Percentiles rank a stretch among this genome's conserved stretches.
phyloP scores from a whole-genome alignment of 2,797 vertebrate species.

The Sphaeramia orbicularis region DNA sequence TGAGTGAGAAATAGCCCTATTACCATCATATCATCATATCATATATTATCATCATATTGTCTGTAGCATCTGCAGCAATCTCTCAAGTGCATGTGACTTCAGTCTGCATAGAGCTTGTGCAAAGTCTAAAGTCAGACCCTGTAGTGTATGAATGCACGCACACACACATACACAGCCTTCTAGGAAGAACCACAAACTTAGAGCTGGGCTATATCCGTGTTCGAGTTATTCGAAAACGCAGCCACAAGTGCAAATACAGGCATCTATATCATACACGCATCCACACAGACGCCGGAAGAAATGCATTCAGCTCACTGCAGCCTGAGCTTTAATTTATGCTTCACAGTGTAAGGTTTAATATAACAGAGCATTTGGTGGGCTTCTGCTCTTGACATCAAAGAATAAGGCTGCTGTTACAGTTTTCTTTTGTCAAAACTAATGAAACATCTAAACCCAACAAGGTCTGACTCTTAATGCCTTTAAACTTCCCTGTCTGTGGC shows the following conservation, averaged over 20 bases:
- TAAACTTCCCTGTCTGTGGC: not conserved
- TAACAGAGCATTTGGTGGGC: not conserved
- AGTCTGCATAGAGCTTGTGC: conserved; percentile 46
- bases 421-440: not conserved
- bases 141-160: conserved; percentile 9
- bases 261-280: conserved; percentile 35
- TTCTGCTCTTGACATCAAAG: not conserved
- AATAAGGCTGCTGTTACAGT: not conserved
- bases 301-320: conserved; percentile 20
- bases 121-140: conserved; percentile 38
- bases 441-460: not conserved
- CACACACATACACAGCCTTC: conserved; percentile 67
- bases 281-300: conserved; percentile 33
- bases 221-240: conserved; percentile 76
- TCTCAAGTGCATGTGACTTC: conserved; percentile 31
- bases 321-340: not conserved
- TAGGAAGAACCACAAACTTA: conserved; percentile 87
- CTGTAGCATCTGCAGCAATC: conserved; percentile 20
- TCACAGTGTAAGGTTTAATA: not conserved
- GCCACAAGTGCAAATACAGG: conserved; percentile 71
- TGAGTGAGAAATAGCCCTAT: conserved; percentile 6
- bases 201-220: conserved; percentile 76
- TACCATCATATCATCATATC: too few relatives aligned
- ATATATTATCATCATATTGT: too few relatives aligned
- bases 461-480: not conserved